These are phyloP conservation scores for Aviceda subcristata DNA, from an alignment of 2,113 vertebrate species.

Conservation along the genomic window DNA sequence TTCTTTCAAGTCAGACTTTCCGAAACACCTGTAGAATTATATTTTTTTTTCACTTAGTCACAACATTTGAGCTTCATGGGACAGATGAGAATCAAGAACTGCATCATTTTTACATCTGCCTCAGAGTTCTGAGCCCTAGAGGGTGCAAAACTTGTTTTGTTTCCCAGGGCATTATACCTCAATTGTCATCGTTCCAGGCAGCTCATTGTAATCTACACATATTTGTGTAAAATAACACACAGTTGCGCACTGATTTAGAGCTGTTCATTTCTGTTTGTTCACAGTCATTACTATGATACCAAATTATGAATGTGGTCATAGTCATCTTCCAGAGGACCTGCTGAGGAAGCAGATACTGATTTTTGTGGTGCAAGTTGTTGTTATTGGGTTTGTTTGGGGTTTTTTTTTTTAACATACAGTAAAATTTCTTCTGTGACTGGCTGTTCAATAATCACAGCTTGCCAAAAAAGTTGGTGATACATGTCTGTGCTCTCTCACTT, in stretches of 20 bases:
- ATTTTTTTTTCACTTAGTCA: background rate
- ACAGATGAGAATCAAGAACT: background rate
- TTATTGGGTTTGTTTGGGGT: background rate
- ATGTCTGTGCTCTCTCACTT: background rate
- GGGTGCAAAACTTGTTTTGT: background rate
- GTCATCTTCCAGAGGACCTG: background rate
- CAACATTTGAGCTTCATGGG: background rate
- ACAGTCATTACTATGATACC: background rate
- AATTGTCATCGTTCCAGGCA: background rate
- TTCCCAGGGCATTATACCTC: background rate
- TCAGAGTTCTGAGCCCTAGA: background rate
- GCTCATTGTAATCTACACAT: background rate
- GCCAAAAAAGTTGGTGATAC: background rate
- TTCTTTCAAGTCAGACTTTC: conserved; percentile 35
- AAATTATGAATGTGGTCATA: background rate
- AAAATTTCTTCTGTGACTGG: background rate
- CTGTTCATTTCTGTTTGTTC: background rate
- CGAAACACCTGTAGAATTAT: background rate
- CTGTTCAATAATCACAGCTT: background rate
- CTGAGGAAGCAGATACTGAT: conserved; percentile 4
- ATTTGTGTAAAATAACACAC: background rate
- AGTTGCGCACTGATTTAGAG: background rate
- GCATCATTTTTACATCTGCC: background rate
- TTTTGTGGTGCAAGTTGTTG: background rate
- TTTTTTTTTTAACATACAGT: background rate